Evolutionary conservation across 2,113 vertebrate genomes (phyloP).

Genomic region (Mus musculus): DNA sequence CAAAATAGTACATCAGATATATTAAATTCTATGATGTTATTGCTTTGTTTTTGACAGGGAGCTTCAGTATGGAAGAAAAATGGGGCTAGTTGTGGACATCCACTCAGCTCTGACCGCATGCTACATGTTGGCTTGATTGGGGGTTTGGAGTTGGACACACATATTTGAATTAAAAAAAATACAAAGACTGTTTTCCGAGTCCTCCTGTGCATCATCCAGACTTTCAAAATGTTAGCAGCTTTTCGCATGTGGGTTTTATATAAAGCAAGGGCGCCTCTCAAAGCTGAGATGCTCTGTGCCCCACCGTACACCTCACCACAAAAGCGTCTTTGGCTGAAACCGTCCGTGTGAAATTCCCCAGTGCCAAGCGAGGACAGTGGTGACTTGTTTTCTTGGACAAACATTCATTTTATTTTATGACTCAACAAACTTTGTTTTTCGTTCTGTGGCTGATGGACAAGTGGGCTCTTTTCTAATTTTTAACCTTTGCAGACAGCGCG

Average conservation of each 20-base stretch:
- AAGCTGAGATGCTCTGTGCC: neutral
- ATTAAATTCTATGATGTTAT: neutral
- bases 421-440: neutral
- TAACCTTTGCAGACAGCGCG: neutral
- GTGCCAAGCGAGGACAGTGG: neutral
- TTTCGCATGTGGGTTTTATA: neutral
- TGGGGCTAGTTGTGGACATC: neutral
- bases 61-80: neutral
- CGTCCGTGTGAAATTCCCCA: neutral
- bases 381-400: neutral
- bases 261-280: neutral
- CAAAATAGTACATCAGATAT: neutral
- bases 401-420: neutral
- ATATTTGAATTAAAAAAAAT: neutral
- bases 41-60: neutral
- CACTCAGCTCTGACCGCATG: neutral
- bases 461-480: neutral
- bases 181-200: neutral
- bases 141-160: neutral
- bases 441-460: neutral
- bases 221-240: neutral
- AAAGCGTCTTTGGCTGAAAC: neutral
- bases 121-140: neutral
- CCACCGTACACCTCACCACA: neutral
- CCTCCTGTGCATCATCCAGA: neutral